Evolutionary conservation across 2,888 invertebrate species (phyloP).

Genomic region (Helleia helle): DNA sequence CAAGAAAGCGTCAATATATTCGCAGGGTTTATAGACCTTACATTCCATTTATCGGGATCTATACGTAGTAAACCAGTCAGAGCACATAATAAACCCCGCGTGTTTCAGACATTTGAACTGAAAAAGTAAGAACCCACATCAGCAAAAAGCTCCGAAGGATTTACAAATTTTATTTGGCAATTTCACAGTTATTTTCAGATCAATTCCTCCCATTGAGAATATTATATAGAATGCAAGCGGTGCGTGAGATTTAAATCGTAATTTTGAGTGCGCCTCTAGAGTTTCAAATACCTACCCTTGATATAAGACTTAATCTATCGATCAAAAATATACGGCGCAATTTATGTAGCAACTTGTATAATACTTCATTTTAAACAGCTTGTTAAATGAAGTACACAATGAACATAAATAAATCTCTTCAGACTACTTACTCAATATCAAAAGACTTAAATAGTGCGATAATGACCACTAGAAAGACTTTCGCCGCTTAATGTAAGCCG

Average conservation of each 20-base stretch:
- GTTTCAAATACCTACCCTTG: no score
- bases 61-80: not conserved
- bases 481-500: constrained; percentile 53
- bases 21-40: constrained; percentile 2
- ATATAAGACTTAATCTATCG: no score
- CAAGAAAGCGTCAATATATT: constrained; percentile 4
- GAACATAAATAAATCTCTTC: no score
- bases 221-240: not conserved
- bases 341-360: no score
- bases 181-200: not conserved
- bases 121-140: constrained; percentile 1
- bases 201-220: not conserved
- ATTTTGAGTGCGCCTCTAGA: no score
- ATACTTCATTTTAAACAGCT: no score
- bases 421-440: not conserved
- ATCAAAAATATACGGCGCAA: no score
- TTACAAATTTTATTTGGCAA: not conserved
- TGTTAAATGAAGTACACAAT: no score
- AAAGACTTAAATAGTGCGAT: not conserved
- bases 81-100: not conserved
- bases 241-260: not conserved
- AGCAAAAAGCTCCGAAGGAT: not conserved
- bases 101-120: not conserved
- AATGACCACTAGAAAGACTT: constrained; percentile 31
- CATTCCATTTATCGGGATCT: not conserved